Evolutionary conservation across 2,888 invertebrate genomes (phyloP), one percentile per base, ranked within the genome.

Genomic region (Noctua janthe): DNA sequence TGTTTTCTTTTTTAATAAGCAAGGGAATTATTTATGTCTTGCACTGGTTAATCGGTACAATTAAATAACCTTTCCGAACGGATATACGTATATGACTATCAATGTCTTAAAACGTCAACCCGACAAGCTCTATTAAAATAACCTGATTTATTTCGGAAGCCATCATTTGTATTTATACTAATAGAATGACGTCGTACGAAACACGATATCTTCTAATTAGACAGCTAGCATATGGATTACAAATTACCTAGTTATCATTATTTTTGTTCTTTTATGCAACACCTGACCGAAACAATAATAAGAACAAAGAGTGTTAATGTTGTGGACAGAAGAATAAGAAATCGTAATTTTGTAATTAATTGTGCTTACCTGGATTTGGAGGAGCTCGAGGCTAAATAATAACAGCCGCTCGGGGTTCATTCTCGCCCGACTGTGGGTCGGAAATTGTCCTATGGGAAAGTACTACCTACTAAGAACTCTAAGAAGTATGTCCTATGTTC

Each of bases 131-230:
- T 71, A 59, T 78, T 70, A 78, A 74, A 73, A 80, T 49, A 67
- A 56, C 54, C 79, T 20, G 74, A 69, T 69, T 71, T 66, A 62
- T 62, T 69, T 76, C 39, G 51, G 56, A 84, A 71, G 29, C 23
- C 20, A 67, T 76, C 54, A 73, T 70, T 79, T 29, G 59, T 71
- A 59, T 74, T 51, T 64, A 82, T 66, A 71, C 39, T 43, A 56
- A 56, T 15, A 29, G 10, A 76, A 71, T 84, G 66, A 74, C 70
- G 66, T 74, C 59, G 66, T n/a, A 4, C 39, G 35, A 54, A 84
- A 76, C 23, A 74, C 23, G 17, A 62, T 47, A 74, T 47, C 35
- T 43, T 13, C 23, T 54, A 29, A 75, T 80, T 17, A 64, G 43
- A 62, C 29, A 51, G 47, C 66, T 71, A n/a, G 51, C 59, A 62